Conservation (phyloP, 2,797 vertebrate species). For the Astyanax mexicanus region DNA sequence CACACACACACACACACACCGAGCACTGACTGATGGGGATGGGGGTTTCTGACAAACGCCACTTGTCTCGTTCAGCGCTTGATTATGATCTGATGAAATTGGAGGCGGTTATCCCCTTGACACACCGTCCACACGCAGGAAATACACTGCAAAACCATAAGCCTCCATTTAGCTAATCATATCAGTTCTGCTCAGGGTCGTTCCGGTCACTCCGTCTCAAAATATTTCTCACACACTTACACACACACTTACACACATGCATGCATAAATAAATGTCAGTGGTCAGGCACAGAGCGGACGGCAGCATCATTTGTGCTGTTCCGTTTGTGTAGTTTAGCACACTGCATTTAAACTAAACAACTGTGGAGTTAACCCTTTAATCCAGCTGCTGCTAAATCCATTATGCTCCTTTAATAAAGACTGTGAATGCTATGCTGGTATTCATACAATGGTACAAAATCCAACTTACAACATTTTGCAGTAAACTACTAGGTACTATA, state of each 20-base stretch:
- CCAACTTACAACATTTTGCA: too few species aligned
- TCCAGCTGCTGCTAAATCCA: too few species aligned
- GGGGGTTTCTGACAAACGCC: constrained; percentile 27
- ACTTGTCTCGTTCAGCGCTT: constrained; percentile 30
- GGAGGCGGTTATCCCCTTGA: constrained; percentile 45
- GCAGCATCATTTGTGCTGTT: constrained; percentile 20
- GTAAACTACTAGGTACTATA: too few species aligned
- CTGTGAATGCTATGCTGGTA: too few species aligned
- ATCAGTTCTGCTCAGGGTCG: constrained; percentile 43
- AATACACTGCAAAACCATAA: constrained; percentile 49
- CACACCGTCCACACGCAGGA: constrained; percentile 35
- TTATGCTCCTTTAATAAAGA: too few species aligned
- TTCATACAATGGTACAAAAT: too few species aligned
- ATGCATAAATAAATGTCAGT: neutral
- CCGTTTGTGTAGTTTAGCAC: neutral
- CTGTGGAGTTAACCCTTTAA: neutral
- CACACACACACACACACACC: constrained; percentile 25
- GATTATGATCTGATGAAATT: constrained; percentile 58
- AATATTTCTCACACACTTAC: neutral
- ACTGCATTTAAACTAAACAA: neutral
- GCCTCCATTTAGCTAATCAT: constrained; percentile 52
- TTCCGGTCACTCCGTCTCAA: constrained; percentile 48
- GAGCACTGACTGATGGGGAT: constrained; percentile 38
- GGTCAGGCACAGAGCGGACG: neutral
- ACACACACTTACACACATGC: neutral